A percentile compares a stretch with the other conserved stretches of the same genome.
These are phyloP conservation scores for Camelus dromedarius DNA, from an alignment of 2,113 vertebrate species.

Conservation along the genomic window DNA sequence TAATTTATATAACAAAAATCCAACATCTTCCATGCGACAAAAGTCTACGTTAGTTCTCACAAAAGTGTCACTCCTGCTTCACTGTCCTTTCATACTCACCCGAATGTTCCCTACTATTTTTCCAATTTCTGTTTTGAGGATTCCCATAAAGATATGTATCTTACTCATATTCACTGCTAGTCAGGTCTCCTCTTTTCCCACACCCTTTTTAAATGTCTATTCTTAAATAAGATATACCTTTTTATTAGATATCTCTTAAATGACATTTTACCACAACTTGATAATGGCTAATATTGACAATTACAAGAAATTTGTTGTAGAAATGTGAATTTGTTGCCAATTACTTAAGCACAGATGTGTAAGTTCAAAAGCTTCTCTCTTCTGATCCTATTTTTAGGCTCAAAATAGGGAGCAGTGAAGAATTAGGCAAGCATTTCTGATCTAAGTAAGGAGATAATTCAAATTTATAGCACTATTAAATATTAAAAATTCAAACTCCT, in stretches of 20 bases:
- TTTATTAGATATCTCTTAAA: background rate
- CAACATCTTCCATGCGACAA: background rate
- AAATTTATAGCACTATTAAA: background rate
- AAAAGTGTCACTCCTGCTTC: background rate
- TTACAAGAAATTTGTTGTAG: background rate
- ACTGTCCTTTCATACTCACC: background rate
- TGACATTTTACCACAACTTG: conserved; percentile 4
- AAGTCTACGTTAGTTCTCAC: background rate
- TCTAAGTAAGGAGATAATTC: conserved; percentile 20
- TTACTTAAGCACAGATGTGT: conserved; percentile 23
- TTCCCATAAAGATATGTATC: background rate
- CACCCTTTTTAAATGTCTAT: background rate
- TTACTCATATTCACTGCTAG: background rate
- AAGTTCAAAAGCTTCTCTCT: conserved; percentile 25
- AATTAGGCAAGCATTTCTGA: conserved; percentile 37
- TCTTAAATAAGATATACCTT: conserved; percentile 35
- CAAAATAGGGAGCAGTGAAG: conserved; percentile 37
- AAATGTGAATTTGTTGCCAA: conserved; percentile 31
- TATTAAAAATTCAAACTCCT: conserved; percentile 49
- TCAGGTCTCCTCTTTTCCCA: conserved; percentile 25
- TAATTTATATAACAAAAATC: background rate
- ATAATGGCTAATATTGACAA: background rate
- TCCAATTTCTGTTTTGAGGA: background rate
- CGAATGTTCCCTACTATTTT: background rate
- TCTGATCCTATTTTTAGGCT: background rate